Conservation (phyloP, 1,140 invertebrate genomes). For the Anoplophora glabripennis region DNA sequence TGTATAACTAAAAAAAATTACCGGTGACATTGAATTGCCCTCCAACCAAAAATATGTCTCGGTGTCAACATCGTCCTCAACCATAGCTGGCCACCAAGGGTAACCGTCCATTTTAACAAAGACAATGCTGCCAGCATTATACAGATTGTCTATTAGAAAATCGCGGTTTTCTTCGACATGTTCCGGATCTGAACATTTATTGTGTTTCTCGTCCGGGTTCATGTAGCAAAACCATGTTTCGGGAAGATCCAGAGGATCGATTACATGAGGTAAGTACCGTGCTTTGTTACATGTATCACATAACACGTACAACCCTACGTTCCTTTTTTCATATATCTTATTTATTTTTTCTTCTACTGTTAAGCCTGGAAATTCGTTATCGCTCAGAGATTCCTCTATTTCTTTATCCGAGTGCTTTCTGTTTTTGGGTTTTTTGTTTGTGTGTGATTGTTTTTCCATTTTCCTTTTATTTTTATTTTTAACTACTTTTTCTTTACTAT, state of each 20-base stretch:
- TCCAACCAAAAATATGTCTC: slow-evolving; percentile 59
- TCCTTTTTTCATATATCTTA: slow-evolving; percentile 53
- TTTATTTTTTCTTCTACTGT: slow-evolving; percentile 2
- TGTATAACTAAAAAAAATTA: slow-evolving; percentile 37
- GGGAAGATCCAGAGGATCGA: slow-evolving; percentile 60
- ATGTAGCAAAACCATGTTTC: slow-evolving; percentile 62
- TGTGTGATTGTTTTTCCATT: background rate
- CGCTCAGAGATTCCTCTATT: too few relatives aligned
- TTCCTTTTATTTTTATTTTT: background rate
- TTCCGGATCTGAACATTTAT: slow-evolving; percentile 53
- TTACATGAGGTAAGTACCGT: slow-evolving; percentile 54
- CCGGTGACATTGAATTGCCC: slow-evolving; percentile 52
- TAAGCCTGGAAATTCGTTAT: too few relatives aligned
- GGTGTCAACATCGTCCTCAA: slow-evolving; percentile 66
- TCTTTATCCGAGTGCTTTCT: background rate
- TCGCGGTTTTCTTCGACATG: slow-evolving; percentile 48
- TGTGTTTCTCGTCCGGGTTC: slow-evolving; percentile 47
- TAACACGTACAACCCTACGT: slow-evolving; percentile 58
- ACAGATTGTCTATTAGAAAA: slow-evolving; percentile 57
- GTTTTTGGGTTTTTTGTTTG: background rate
- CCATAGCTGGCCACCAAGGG: slow-evolving; percentile 73
- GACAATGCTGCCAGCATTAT: slow-evolving; percentile 63
- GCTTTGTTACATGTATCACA: slow-evolving; percentile 60
- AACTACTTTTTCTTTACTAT: too few relatives aligned
- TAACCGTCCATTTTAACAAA: slow-evolving; percentile 60